Evolutionary conservation across 2,888 invertebrate genomes (phyloP).

Genomic region (Amaurobius ferox): DNA sequence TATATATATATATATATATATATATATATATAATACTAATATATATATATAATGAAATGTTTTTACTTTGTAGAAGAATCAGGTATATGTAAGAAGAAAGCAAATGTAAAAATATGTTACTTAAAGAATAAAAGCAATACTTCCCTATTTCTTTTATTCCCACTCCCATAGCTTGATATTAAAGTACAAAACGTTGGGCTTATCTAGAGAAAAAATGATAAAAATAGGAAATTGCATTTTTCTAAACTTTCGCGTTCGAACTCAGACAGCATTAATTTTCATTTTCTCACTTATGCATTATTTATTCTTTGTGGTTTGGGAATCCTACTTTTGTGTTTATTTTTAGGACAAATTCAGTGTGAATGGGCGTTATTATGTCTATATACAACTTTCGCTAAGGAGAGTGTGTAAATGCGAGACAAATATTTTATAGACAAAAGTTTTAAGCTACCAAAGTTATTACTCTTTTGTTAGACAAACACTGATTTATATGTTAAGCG

Average conservation of each 20-base stretch:
- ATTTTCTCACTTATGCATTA: constrained; percentile 56
- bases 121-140: neutral
- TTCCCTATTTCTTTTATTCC: neutral
- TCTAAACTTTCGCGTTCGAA: constrained; percentile 17
- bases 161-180: neutral
- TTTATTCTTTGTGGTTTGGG: constrained; percentile 42
- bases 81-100: no score
- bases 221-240: constrained; percentile 42
- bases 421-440: no score
- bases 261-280: constrained; percentile 53
- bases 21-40: no score
- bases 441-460: no score
- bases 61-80: no score
- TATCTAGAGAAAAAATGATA: neutral
- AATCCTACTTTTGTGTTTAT: constrained; percentile 5
- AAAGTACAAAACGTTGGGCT: neutral
- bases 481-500: no score
- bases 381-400: neutral
- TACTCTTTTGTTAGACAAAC: no score
- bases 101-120: no score
- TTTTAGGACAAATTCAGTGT: neutral
- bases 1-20: no score
- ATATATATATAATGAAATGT: no score
- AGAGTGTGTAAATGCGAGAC: no score
- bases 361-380: neutral